Evolutionary conservation across 2,797 vertebrate species (phyloP).

Genomic region (Poecilia gillii): DNA sequence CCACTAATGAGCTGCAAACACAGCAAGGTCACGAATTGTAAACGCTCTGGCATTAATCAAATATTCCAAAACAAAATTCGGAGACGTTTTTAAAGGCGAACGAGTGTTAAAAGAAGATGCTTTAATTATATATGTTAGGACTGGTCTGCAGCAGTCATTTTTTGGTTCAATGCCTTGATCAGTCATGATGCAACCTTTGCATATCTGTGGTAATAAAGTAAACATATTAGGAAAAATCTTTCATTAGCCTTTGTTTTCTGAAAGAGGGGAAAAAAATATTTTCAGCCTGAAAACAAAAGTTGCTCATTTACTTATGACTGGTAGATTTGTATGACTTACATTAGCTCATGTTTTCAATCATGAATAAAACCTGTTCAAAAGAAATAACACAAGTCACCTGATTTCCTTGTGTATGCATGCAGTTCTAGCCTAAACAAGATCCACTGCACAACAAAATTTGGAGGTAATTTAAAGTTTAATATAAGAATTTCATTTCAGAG

Average conservation of each 20-base stretch:
- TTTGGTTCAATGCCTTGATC: not conserved
- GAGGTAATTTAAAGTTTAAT: not conserved
- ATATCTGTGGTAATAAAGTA: not conserved
- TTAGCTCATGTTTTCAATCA: not conserved
- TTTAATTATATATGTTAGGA: not conserved
- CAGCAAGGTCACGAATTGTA: constrained; percentile 20
- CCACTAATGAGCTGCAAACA: not conserved
- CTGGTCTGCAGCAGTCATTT: not conserved
- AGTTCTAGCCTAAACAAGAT: not conserved
- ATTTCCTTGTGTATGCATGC: not conserved
- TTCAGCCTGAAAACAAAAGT: not conserved
- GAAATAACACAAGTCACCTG: not conserved
- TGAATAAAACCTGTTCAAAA: not conserved
- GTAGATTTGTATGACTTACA: not conserved
- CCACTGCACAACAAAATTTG: not conserved
- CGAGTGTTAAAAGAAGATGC: not conserved
- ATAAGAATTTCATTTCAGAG: not conserved
- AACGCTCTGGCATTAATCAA: not conserved
- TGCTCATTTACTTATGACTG: not conserved
- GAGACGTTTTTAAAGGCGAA: not conserved
- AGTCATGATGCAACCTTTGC: not conserved
- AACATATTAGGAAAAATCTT: not conserved
- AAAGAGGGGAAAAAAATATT: not conserved
- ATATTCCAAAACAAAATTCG: constrained; percentile 6
- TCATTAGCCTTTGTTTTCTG: not conserved